These are phyloP conservation scores for Muscidifurax raptorellus DNA, from an alignment of 1,140 invertebrate species.

Conservation along the genomic window DNA sequence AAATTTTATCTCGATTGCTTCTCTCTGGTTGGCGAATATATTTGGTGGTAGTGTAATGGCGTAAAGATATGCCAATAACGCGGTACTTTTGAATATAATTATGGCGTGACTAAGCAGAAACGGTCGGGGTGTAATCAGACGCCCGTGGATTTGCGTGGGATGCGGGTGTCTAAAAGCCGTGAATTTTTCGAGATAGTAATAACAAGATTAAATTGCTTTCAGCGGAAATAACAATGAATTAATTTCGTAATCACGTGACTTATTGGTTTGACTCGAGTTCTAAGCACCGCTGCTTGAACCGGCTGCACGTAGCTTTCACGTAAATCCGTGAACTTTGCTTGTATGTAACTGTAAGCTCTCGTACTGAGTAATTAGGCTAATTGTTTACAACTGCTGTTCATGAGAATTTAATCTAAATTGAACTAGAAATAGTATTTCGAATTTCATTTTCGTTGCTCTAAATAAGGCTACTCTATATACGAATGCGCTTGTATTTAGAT, in stretches of 20 bases:
- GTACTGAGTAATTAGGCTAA: neutral
- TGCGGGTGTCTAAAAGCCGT: too few species aligned
- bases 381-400: neutral
- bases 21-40: neutral
- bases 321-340: neutral
- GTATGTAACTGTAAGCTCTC: neutral
- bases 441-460: too few species aligned
- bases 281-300: neutral
- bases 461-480: too few species aligned
- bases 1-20: neutral
- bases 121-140: too few species aligned
- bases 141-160: too few species aligned
- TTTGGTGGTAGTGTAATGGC: too few species aligned
- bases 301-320: neutral
- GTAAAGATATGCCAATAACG: too few species aligned
- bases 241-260: neutral
- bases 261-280: neutral
- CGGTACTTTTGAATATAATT: too few species aligned
- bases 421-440: neutral
- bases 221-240: neutral
- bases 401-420: neutral
- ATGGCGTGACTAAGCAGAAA: too few species aligned
- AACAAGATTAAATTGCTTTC: neutral
- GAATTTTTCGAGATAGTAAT: too few species aligned
- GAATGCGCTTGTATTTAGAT: too few species aligned